Base-by-base conservation (phyloP, 2,113 vertebrate species). In the Serinus canaria region DNA sequence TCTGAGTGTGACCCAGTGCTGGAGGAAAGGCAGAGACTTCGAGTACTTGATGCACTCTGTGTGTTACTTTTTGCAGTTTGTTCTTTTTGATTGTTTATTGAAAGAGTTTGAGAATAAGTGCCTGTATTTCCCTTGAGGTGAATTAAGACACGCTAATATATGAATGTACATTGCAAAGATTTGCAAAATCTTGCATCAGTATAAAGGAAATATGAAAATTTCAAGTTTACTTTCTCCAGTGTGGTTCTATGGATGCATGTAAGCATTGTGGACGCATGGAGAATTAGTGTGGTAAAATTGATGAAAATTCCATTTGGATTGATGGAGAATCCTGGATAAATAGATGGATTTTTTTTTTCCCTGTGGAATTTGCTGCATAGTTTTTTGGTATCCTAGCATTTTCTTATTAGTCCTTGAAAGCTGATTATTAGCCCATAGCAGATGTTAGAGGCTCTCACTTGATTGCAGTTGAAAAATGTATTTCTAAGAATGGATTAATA, bases 51-150 rank as follows among this genome's bases (percentile, higher is more conserved):
- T 46, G 20, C 4, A 1, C 30, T 25, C 7, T 24, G 6, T 22
- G 3, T 58, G 37, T 47, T 62, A 15, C 55, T 81, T 35, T 31
- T 53, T 68, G 66, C 20, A 47, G 41, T 68, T 50, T 19, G 33
- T 33, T 67, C 46, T 23, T 75, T 53, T 28, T 25, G 69, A n/a
- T 43, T 31, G 31, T 66, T 69, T 50, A 8, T 39, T 53, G 15
- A 67, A 70, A 21, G 19, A 58, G 20, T 58, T 83, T 21, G 33
- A 56, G 28, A 67, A 28, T 35, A 49, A 70, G 30, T 75, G 47
- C 16, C 12, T 59, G 8, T 4, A 0, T 86, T 89, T 86, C 41
- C 33, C 16, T 64, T 35, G 22, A 47, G 67, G 28, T 0, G 0
- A 68, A 30, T 22, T 11, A 39, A 64, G 49, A 21, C 3, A 6